Base-by-base conservation (phyloP, 30 jellyfish, hydroid and myxozoan genomes). In the Chironex yamaguchii region DNA sequence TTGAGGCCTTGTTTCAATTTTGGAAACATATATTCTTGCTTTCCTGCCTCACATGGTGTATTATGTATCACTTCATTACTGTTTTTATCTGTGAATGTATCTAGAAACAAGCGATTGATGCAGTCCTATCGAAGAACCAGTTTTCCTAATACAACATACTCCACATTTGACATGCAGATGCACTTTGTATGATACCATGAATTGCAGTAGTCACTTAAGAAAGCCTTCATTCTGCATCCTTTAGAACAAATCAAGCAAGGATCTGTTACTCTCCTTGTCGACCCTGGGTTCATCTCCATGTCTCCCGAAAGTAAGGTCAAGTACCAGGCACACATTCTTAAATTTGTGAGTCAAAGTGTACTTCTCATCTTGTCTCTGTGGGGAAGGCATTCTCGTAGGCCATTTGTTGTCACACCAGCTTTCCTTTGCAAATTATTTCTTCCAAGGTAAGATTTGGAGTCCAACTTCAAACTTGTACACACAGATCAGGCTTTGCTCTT, bases 401-500 rank as follows among this genome's bases (percentile, higher is more conserved):
- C 89, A 76, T 58, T 76, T 52, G 62, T 76, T 52, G 71, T 49
- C 89, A 76, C 79, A 17, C 65, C 65, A 52, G 89, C 89, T 20
- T 76, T 51, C 89, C 67, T 50, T 76, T 79, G 79, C 79, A 76
- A 52, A 76, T 76, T 34, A 66, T 51, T 76, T 76, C 79, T 76
- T 76, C 89, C 79, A 50, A 79, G 89, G 79, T 76, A 76, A 53
- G 78, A 76, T 70, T 70, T 70, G 30, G 83, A 65, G 42, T 76
- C 89, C 89, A 76, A 79, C 78, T 76, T 76, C 79, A 76, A 76
- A 76, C 89, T 62, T 58, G 53, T 71, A 34, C 90, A 62, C 85
- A 65, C 74, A 79, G 69, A 79, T 27, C 82, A 79, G 90, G 85
- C 82, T 62, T 62, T 62, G 65, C 71, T 20, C 48, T 79, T 33